phyloP scores from a whole-genome alignment of 2,113 vertebrate genomes.

The Stictonetta naevosa region DNA sequence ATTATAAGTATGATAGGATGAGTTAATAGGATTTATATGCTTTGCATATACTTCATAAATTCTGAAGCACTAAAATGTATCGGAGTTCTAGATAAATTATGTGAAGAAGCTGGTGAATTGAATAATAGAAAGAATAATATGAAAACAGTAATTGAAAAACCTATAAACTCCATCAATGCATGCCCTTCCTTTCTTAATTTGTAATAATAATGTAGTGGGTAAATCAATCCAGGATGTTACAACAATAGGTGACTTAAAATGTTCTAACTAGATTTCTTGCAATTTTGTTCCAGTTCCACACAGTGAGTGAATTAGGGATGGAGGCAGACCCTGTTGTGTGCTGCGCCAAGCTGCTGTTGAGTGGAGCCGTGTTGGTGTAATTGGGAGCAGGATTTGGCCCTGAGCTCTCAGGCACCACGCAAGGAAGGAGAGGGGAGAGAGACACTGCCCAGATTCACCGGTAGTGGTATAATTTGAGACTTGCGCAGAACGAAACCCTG shows the following conservation, averaged over 20 bases:
- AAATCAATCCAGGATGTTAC: slow-evolving; percentile 66
- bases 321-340: neutral
- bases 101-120: slow-evolving; percentile 63
- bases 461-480: neutral
- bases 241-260: slow-evolving; percentile 40
- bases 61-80: slow-evolving; percentile 53
- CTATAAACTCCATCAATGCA: slow-evolving; percentile 69
- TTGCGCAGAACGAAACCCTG: slow-evolving; percentile 2
- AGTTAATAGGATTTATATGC: slow-evolving; percentile 74
- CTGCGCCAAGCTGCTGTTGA: neutral
- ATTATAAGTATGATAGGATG: slow-evolving; percentile 63
- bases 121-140: slow-evolving; percentile 73
- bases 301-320: slow-evolving; percentile 2
- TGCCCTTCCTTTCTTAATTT: slow-evolving; percentile 76
- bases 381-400: slow-evolving; percentile 18
- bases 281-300: slow-evolving; percentile 20
- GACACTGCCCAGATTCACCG: neutral
- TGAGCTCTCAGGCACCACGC: neutral
- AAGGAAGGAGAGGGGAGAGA: neutral
- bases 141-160: slow-evolving; percentile 76
- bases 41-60: slow-evolving; percentile 74
- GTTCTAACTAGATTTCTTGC: neutral
- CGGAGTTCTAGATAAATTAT: slow-evolving; percentile 62
- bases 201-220: slow-evolving; percentile 69
- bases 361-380: neutral